Evolutionary conservation across 92 coral and sea anemone genomes (phyloP).

Genomic region (Porites rus): DNA sequence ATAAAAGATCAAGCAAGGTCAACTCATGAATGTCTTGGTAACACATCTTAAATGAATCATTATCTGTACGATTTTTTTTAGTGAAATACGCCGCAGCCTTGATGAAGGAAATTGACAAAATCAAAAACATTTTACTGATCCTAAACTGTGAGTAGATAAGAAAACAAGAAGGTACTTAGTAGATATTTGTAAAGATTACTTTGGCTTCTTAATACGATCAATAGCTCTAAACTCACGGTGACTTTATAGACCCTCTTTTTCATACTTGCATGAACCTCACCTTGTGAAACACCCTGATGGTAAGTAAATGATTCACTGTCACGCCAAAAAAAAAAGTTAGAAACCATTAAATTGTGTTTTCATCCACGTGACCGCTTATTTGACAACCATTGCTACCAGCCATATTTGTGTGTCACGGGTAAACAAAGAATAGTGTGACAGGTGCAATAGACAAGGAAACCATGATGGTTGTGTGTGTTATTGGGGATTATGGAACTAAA

Average conservation of each 20-base stretch:
- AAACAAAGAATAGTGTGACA: conserved; percentile 23
- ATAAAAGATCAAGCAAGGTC: background rate
- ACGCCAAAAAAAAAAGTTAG: too few species aligned
- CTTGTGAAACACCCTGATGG: background rate
- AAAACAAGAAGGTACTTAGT: background rate
- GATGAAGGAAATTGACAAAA: background rate
- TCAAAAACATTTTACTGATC: background rate
- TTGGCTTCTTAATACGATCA: too few species aligned
- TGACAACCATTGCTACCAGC: conserved; percentile 33
- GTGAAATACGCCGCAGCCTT: too few species aligned
- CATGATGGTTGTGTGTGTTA: conserved; percentile 19
- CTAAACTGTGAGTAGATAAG: background rate
- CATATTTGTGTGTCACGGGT: conserved; percentile 14
- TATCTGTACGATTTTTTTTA: too few species aligned
- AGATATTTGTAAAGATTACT: too few species aligned
- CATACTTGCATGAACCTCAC: conserved; percentile 4
- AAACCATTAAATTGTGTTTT: background rate
- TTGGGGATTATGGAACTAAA: conserved; percentile 35
- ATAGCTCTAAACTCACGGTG: background rate
- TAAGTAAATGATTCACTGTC: background rate
- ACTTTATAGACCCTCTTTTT: background rate
- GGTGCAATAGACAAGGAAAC: conserved; percentile 1
- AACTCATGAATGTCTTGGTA: background rate
- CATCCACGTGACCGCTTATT: conserved; percentile 29
- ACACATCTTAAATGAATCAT: conserved; percentile 5